A percentile compares a stretch with the other conserved stretches of the same genome.
Evolutionary conservation across 2,113 vertebrate species (phyloP).

Genomic region (Butorides virescens): DNA sequence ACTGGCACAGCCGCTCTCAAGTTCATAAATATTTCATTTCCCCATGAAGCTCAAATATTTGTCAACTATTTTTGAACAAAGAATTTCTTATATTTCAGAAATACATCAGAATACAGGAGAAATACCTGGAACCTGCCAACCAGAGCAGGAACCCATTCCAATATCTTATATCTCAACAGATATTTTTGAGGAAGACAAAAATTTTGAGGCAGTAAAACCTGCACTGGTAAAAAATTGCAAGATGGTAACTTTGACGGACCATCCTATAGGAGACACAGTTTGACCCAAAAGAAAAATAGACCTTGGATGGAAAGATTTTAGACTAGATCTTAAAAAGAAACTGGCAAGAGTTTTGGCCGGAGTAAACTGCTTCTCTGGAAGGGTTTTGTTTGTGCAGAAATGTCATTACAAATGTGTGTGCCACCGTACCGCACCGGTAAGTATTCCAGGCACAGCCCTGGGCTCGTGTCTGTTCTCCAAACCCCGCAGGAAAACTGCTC

Average conservation of each 20-base stretch:
- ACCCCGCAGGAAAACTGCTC: background rate
- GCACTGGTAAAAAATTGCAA: background rate
- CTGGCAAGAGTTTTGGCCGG: background rate
- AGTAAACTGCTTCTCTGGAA: background rate
- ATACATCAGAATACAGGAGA: background rate
- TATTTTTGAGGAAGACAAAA: background rate
- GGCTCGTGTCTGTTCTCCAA: background rate
- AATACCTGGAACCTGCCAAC: background rate
- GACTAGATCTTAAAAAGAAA: background rate
- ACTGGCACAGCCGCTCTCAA: background rate
- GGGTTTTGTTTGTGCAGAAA: background rate
- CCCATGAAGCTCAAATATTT: background rate
- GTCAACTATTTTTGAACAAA: background rate
- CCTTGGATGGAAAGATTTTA: background rate
- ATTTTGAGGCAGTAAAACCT: background rate
- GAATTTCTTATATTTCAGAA: background rate
- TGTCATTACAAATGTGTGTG: background rate
- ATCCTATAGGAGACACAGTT: background rate
- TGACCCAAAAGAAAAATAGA: background rate
- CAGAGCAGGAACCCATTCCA: background rate
- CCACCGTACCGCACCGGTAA: background rate
- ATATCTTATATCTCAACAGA: background rate
- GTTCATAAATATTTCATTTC: background rate
- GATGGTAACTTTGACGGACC: background rate
- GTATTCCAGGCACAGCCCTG: background rate